These are phyloP conservation scores for Epinotia ramella DNA, from an alignment of 2,888 invertebrate genomes.

Conservation along the genomic window DNA sequence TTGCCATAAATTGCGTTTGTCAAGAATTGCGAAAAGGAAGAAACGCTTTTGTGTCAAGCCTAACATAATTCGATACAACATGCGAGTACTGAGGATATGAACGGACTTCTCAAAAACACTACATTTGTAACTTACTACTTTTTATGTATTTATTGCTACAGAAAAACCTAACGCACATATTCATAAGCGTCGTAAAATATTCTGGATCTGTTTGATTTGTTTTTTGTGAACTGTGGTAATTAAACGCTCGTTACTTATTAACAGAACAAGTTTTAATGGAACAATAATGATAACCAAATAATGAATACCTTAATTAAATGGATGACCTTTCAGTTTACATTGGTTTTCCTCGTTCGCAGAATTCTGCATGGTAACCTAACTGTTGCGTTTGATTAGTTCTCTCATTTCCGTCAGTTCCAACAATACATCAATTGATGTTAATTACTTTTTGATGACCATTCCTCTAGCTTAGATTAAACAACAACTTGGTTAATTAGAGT, in stretches of 20 bases:
- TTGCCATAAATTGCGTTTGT: too few relatives aligned
- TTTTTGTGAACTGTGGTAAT: too few relatives aligned
- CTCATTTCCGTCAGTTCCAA: constrained; percentile 20
- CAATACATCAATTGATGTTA: constrained; percentile 34
- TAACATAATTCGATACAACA: too few relatives aligned
- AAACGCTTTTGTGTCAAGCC: too few relatives aligned
- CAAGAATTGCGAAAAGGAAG: too few relatives aligned
- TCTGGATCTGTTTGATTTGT: too few relatives aligned
- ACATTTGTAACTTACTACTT: too few relatives aligned
- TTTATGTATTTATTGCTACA: too few relatives aligned
- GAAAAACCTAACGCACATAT: too few relatives aligned
- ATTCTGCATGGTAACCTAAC: neutral
- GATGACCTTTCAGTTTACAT: constrained; percentile 14
- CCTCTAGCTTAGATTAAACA: neutral
- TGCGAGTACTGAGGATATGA: too few relatives aligned
- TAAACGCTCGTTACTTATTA: neutral
- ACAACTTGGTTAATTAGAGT: neutral
- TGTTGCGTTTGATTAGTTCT: constrained; percentile 20
- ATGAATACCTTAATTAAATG: constrained; percentile 6
- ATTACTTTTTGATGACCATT: constrained; percentile 32
- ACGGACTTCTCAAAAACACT: too few relatives aligned
- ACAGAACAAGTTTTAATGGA: neutral
- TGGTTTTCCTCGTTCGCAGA: constrained; percentile 25
- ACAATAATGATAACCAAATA: neutral
- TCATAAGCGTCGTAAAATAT: too few relatives aligned